phyloP scores from a whole-genome alignment of 2,797 vertebrate genomes.

The Garrulus glandarius region DNA sequence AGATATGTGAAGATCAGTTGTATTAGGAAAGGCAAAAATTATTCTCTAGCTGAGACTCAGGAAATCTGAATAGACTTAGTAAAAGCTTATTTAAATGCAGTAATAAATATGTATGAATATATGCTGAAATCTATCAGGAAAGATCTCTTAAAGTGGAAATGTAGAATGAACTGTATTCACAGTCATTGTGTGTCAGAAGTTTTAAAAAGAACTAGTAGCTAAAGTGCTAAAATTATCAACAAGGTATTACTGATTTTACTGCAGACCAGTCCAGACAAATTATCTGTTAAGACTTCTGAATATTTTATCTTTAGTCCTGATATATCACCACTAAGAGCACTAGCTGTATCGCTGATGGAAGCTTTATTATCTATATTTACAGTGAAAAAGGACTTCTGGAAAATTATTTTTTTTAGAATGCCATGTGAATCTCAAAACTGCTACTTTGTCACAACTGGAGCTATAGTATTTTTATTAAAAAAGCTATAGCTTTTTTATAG shows the following conservation, averaged over 20 bases:
- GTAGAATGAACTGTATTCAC: not conserved
- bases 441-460: not conserved
- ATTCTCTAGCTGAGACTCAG: not conserved
- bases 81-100: not conserved
- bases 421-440: not conserved
- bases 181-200: not conserved
- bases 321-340: not conserved
- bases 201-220: not conserved
- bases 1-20: not conserved
- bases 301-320: not conserved
- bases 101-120: not conserved
- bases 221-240: not conserved
- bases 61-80: not conserved
- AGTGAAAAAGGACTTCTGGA: not conserved
- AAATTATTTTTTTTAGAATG: not conserved
- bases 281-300: not conserved
- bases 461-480: too few species aligned
- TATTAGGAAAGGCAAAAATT: not conserved
- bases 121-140: not conserved
- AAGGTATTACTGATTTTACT: not conserved
- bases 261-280: not conserved
- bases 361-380: not conserved
- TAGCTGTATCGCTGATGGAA: not conserved
- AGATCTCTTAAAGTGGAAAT: not conserved
- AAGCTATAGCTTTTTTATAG: not conserved